Percentiles rank a stretch among this genome's conserved stretches.
Evolutionary conservation across 2,797 vertebrate species (phyloP).

Genomic region (Nyctibius grandis): DNA sequence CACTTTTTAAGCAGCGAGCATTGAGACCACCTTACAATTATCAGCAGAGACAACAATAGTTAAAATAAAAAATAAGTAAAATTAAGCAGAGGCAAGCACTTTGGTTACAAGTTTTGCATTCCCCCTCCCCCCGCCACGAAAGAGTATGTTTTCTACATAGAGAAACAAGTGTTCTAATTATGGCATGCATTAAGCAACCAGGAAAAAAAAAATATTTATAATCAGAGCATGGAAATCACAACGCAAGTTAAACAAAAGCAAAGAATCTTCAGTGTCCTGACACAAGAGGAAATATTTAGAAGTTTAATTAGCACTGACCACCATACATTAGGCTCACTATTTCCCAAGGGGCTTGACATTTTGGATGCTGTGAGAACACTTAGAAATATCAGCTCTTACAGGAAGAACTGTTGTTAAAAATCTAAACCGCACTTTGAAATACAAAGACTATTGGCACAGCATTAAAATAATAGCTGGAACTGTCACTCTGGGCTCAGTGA

Average conservation of each 20-base stretch:
- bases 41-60: background rate
- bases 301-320: slow-evolving; percentile 48
- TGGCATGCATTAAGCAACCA: background rate
- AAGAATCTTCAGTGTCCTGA: slow-evolving; percentile 19
- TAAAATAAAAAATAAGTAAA: background rate
- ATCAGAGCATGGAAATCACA: slow-evolving; percentile 31
- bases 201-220: background rate
- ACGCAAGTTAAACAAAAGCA: slow-evolving; percentile 16
- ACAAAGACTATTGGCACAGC: background rate
- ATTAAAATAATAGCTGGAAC: slow-evolving; percentile 16
- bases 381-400: slow-evolving; percentile 1
- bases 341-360: slow-evolving; percentile 45
- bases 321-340: background rate
- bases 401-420: slow-evolving; percentile 7
- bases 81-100: background rate
- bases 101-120: background rate
- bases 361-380: background rate
- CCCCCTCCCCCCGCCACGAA: background rate
- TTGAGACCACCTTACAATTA: background rate
- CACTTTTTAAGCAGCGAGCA: background rate
- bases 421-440: background rate
- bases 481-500: background rate
- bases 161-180: background rate
- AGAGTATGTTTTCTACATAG: background rate
- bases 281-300: slow-evolving; percentile 32